Evolutionary conservation across 2,113 vertebrate species (phyloP), one percentile per base, ranked within the genome.

Genomic region (Paradoxurus hermaphroditus): DNA sequence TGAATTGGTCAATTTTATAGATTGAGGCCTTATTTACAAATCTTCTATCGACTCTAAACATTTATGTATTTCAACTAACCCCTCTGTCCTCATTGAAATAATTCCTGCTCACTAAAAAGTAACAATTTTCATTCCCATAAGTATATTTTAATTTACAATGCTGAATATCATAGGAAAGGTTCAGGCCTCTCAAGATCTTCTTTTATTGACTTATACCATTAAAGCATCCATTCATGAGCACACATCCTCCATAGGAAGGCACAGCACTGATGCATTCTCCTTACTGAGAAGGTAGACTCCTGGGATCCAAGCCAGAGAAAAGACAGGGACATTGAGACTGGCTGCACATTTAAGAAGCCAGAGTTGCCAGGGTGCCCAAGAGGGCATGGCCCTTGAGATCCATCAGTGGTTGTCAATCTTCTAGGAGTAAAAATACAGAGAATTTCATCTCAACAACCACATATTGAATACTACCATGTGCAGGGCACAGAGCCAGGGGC

Each of bases 121-220:
- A 86, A 39, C 7, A 31, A 23, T 49, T 88, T 81, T 91, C 51
- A 34, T 95, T 95, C 21, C 70, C 51, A 81, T 31, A 56, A 94
- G 44, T 49, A 51, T 51, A 68, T 85, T 62, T 95, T 59, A 84
- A 95, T 98, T 94, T 72, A 84, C 31, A 91, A 46, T 90, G 51
- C 29, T 81, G 56, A 83, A 62, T 73, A 49, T 36, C 78, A 96
- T 27, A 81, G 29, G 53, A 86, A 97, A 73, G 46, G 88, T 63
- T 44, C 65, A 53, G 39, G 31, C 19, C 56, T 41, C 62, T 93
- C 73, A 44, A 65, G 29, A 79, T 39, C 56, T 82, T 75, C 73
- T 53, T 46, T 97, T 91, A 46, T 15, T 44, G 19, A 75, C 79
- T 70, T 91, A 59, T 29, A 31, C 82, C 81, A 73, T 56, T 25